Base-by-base conservation (phyloP, 2,888 invertebrate species). In the Microctonus aethiopoides region DNA sequence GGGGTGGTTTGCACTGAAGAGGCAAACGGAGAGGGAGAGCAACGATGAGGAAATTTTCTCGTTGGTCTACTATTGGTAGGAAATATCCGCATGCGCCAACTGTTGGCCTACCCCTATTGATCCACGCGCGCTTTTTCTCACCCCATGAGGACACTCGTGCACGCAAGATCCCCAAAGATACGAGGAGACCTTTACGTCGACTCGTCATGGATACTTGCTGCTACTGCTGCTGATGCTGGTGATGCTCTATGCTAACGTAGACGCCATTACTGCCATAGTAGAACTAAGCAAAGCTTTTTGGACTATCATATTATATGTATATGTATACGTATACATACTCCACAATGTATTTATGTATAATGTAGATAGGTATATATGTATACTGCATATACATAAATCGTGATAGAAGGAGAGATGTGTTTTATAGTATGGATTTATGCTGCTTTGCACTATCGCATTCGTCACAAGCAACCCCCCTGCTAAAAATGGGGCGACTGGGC, bases 151-250 rank as follows among this genome's bases (percentile, higher is more conserved):
- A 82, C 78, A 76, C 78, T 80, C 46, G 46, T 77, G 80, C 80
- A 81, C 81, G 82, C 83, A 81, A 83, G 80, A 81, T 84, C 78
- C 79, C 76, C 73, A 76, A 78, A 80, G 83, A 83, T 81, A 82
- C 76, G 77, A 76, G 67, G 66, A 72, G 76, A 76, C 79, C 79
- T 78, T 79, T 77, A 77, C 77, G 68, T 73, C 68, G 73, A 68
- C 71, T 74, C 73, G 73, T 74, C 73, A 71, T 75, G n/a, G n/a
- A n/a, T n/a, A n/a, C n/a, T n/a, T 75, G 68, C 73, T 74, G 65
- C 57, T 57, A 70, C 73, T 71, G 65, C 75, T 67, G 59, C 57
- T 46, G n/a, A 46, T 46, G 16, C 67, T 68, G 70, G 62, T 69
- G 67, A 67, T 64, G n/a, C n/a, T n/a, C n/a, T n/a, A n/a, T n/a